Conservation (phyloP, 2,113 vertebrate genomes). For the Chunga burmeisteri region DNA sequence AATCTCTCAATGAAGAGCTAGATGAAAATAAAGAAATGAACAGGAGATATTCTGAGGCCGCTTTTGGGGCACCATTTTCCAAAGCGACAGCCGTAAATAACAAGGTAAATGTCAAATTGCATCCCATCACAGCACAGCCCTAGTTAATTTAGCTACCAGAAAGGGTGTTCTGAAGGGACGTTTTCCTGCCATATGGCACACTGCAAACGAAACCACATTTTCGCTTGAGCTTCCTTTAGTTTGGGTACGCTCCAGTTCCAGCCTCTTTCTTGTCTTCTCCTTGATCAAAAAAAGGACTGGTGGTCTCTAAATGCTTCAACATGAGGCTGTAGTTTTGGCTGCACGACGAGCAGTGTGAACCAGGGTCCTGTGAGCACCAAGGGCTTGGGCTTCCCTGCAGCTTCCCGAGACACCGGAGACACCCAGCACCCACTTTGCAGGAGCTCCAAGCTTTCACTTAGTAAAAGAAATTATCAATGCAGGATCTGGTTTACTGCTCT, state of each 20-base stretch:
- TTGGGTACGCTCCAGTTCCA: background rate
- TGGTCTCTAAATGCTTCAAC: background rate
- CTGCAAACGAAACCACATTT: background rate
- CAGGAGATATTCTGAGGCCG: background rate
- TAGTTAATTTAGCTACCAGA: background rate
- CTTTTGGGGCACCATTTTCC: background rate
- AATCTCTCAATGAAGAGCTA: background rate
- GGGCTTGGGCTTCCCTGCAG: rapidly evolving
- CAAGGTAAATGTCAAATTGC: background rate
- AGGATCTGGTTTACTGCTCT: background rate
- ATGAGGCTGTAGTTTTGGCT: background rate
- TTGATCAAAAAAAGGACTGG: background rate
- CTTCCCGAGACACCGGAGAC: background rate
- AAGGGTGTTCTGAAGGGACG: background rate
- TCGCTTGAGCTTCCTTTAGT: background rate
- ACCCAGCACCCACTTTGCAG: background rate
- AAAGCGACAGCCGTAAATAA: background rate
- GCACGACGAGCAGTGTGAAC: rapidly evolving
- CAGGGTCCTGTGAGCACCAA: background rate
- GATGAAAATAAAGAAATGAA: background rate
- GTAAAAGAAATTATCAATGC: background rate
- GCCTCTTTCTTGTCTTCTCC: background rate
- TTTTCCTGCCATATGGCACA: background rate
- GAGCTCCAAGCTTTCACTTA: background rate
- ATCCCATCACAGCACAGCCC: background rate